phyloP scores from a whole-genome alignment of 2,113 vertebrate species.

The Psittacula cyanocephala region DNA sequence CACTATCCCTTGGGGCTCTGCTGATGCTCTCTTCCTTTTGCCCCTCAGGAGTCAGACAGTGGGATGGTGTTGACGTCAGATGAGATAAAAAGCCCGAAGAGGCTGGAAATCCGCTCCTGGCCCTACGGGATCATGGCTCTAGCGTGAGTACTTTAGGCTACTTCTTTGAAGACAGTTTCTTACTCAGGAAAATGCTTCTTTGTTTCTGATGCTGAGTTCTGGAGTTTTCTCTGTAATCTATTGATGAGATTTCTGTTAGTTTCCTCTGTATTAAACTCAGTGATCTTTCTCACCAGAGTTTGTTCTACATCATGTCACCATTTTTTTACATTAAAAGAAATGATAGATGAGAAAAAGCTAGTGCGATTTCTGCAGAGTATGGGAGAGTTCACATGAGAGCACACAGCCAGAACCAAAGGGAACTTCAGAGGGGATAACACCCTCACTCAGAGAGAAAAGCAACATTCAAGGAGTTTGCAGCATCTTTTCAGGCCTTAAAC shows the following conservation, averaged over 20 bases:
- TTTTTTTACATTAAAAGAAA: neutral
- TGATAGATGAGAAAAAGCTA: neutral
- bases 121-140: slow-evolving; percentile 88
- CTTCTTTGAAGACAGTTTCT: neutral
- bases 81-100: slow-evolving; percentile 84
- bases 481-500: neutral
- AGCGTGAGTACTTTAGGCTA: slow-evolving; percentile 77
- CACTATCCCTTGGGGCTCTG: neutral
- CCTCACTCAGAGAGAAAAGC: neutral
- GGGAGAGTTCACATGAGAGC: neutral
- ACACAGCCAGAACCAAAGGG: neutral
- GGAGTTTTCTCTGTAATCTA: neutral
- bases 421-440: neutral
- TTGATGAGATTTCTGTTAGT: neutral
- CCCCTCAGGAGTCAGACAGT: slow-evolving; percentile 84
- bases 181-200: neutral
- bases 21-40: neutral
- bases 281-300: neutral
- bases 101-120: slow-evolving; percentile 82
- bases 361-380: neutral
- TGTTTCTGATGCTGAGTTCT: neutral
- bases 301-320: neutral
- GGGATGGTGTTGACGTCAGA: slow-evolving; percentile 87
- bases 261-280: neutral
- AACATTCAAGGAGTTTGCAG: neutral